Base-by-base conservation (phyloP, 2,888 invertebrate species). In the Lasius platythorax region DNA sequence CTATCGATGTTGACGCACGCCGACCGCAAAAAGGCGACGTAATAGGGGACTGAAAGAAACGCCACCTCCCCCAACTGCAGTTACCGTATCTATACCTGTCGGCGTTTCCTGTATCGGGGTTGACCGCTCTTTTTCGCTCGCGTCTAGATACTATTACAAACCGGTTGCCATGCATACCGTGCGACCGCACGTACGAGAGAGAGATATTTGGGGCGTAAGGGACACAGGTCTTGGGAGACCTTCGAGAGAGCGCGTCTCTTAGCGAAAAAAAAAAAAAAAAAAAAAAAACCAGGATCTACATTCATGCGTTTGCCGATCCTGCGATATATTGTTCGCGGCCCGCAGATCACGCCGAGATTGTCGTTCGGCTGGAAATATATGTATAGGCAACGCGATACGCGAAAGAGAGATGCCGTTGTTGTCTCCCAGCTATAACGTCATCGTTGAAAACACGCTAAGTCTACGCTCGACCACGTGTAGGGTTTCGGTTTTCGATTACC, bases 401-500 rank as follows among this genome's bases (percentile, higher is more conserved):
- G 28, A 56, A 28, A 4, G 43, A 40, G 12, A 11, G 0, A 5
- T 18, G 33, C 33, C 43, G 56, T 30, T 74, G 18, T 66, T 50
- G 40, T 40, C 37, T 50, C 11, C 2, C 50, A 50, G 12, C 33
- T 40, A n/a, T 56, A 63, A 64, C n/a, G 12, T 11, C 46, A 30
- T 23, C 40, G 15, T 68, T 23, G 50, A 28, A 73, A 61, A 61
- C 5, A 12, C 23, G 78, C 43, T 12, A 50, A 23, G 58, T 84
- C 63, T 72, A 33, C 53, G 75, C 50, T 15, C 28, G 40, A 61
- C 64, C 68, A 23, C 46, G 88, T 92, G 87, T 93, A 93, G 83
- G 93, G 93, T 93, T 93, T 93, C 93, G 89, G 84, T 93, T 90
- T 92, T 92, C 92, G 89, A 91, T 93, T 93, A 93, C 93, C 87